Evolutionary conservation across 2,888 invertebrate genomes (phyloP).

Genomic region (Hetaerina titia): DNA sequence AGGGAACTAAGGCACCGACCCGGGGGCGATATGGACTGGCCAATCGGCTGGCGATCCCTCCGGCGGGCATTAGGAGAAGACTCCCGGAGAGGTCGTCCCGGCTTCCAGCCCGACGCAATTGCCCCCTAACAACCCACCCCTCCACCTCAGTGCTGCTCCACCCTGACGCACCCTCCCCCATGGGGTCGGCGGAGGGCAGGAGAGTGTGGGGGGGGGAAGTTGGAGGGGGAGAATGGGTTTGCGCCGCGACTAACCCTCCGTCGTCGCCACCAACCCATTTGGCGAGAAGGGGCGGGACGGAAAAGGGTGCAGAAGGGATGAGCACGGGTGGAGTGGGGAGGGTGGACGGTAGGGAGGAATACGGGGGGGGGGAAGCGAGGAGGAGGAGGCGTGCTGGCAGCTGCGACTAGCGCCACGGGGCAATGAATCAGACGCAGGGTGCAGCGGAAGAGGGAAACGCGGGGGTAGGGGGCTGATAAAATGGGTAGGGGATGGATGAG

Average conservation of each 20-base stretch:
- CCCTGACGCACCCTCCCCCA: neutral
- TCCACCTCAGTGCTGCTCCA: neutral
- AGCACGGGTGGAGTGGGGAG: neutral
- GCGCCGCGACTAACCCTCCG: neutral
- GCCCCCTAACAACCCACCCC: slow-evolving; percentile 41
- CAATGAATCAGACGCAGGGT: slow-evolving; percentile 65
- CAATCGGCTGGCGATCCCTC: slow-evolving; percentile 28
- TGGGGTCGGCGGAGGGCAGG: neutral
- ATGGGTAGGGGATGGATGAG: neutral
- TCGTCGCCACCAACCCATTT: neutral
- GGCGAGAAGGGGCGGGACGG: neutral
- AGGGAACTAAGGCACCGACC: neutral
- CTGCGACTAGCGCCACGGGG: slow-evolving; percentile 64
- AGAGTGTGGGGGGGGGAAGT: neutral
- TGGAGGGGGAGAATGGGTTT: neutral
- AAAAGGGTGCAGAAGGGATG: neutral
- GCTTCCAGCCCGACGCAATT: slow-evolving; percentile 41
- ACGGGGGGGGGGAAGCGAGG: neutral
- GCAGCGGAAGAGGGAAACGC: neutral
- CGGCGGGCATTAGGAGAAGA: slow-evolving; percentile 1
- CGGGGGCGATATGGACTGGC: slow-evolving; percentile 6
- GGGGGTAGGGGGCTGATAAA: slow-evolving; percentile 12
- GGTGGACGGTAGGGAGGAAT: neutral
- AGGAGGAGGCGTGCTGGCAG: slow-evolving; percentile 46
- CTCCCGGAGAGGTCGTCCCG: neutral